Conservation (phyloP, 2,888 invertebrate species). For the Heliconius cydno region DNA sequence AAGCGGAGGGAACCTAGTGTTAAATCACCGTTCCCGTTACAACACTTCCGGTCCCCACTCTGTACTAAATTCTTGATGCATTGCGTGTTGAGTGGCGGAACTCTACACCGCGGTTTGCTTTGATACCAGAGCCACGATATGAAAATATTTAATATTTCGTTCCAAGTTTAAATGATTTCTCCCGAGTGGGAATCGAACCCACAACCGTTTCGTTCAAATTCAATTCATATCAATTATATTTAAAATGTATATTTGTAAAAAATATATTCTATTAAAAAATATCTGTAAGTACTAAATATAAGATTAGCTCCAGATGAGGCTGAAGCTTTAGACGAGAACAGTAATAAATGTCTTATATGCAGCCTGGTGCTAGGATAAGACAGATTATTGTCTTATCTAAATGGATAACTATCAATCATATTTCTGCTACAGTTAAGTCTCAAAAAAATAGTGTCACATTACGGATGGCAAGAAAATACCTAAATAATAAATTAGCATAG, state of each 20-base stretch:
- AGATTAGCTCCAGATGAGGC: constrained; percentile 7
- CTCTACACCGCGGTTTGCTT: too few species aligned
- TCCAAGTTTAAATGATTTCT: too few species aligned
- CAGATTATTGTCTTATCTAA: constrained; percentile 64
- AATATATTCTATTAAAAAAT: not conserved
- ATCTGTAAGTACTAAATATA: not conserved
- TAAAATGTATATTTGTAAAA: not conserved
- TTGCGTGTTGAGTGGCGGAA: too few species aligned
- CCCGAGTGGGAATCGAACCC: too few species aligned
- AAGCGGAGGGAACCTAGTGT: too few species aligned
- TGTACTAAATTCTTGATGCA: too few species aligned
- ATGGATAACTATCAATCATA: constrained; percentile 80
- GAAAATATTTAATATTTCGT: too few species aligned
- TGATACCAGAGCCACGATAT: too few species aligned
- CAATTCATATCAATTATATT: not conserved
- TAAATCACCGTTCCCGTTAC: too few species aligned
- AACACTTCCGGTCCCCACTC: too few species aligned
- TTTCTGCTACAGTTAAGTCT: constrained; percentile 80
- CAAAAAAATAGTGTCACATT: constrained; percentile 81
- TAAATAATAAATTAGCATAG: constrained; percentile 82
- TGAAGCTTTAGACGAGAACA: constrained; percentile 6
- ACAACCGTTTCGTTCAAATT: too few species aligned
- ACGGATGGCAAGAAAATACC: constrained; percentile 80
- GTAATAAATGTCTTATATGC: constrained; percentile 20
- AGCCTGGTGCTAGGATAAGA: constrained; percentile 24